Percentiles rank a stretch among this genome's conserved stretches.
These are phyloP conservation scores for Tamandua tetradactyla DNA, from an alignment of 2,797 vertebrate species.

Conservation along the genomic window DNA sequence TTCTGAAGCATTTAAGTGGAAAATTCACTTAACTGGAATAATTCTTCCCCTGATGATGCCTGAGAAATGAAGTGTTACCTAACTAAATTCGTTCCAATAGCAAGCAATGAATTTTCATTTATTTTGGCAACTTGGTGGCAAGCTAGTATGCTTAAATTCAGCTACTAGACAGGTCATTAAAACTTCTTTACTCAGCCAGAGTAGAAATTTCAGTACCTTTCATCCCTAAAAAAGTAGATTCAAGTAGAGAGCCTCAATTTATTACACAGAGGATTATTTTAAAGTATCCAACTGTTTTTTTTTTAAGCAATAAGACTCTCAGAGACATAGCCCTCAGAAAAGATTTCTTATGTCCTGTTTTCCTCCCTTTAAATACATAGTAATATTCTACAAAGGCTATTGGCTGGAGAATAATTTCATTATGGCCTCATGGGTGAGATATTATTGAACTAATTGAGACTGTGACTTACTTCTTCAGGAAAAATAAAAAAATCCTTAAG, in stretches of 20 bases:
- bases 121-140: constrained; percentile 59
- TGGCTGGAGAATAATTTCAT: constrained; percentile 50
- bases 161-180: constrained; percentile 63
- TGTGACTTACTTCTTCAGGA: constrained; percentile 26
- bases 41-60: constrained; percentile 29
- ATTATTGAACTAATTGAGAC: constrained; percentile 57
- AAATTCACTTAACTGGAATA: constrained; percentile 49
- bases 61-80: constrained; percentile 56
- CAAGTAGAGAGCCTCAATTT: constrained; percentile 29
- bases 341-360: constrained; percentile 7
- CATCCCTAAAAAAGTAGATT: constrained; percentile 32
- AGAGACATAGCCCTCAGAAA: not conserved
- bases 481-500: not conserved
- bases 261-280: constrained; percentile 24
- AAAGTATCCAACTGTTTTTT: constrained; percentile 10
- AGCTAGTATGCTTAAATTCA: constrained; percentile 52
- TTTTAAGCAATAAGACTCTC: constrained; percentile 18
- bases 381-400: not conserved
- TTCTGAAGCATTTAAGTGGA: constrained; percentile 31
- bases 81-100: constrained; percentile 50
- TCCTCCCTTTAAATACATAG: not conserved
- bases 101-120: constrained; percentile 69
- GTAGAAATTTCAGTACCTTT: constrained; percentile 48
- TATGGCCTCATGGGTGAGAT: constrained; percentile 17
- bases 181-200: constrained; percentile 54